These are phyloP conservation scores for Mythimna loreyi DNA, from an alignment of 2,888 invertebrate genomes.

Conservation along the genomic window DNA sequence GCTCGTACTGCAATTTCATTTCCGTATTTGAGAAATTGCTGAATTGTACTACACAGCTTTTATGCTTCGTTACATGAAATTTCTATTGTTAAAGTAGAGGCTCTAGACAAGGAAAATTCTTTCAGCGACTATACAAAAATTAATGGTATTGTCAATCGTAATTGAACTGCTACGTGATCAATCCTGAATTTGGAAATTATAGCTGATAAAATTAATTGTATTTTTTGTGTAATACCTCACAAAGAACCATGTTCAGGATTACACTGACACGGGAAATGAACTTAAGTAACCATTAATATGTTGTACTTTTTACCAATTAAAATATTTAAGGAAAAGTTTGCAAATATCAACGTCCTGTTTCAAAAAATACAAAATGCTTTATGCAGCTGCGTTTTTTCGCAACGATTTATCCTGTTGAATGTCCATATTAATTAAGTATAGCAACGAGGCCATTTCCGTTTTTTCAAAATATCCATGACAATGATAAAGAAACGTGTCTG, in stretches of 20 bases:
- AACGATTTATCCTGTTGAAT: constrained; percentile 19
- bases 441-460: constrained; percentile 45
- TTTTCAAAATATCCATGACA: constrained; percentile 43
- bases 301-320: background rate
- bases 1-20: constrained; percentile 4
- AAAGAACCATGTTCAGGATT: background rate
- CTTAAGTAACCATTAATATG: background rate
- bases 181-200: background rate
- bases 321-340: constrained; percentile 1
- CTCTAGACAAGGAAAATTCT: no score
- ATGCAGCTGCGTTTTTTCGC: constrained; percentile 4
- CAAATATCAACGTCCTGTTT: constrained; percentile 15
- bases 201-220: background rate
- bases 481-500: constrained; percentile 24
- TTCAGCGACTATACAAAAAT: no score
- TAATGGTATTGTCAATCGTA: background rate
- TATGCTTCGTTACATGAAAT: background rate
- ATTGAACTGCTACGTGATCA: background rate
- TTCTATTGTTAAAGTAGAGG: background rate
- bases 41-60: background rate
- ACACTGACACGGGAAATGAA: background rate
- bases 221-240: background rate
- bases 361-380: background rate
- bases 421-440: constrained; percentile 7
- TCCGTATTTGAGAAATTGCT: constrained; percentile 29